A percentile compares a stretch with the other conserved stretches of the same genome.
Conservation (phyloP, 2,113 vertebrate genomes). For the Uropsilus gracilis region DNA sequence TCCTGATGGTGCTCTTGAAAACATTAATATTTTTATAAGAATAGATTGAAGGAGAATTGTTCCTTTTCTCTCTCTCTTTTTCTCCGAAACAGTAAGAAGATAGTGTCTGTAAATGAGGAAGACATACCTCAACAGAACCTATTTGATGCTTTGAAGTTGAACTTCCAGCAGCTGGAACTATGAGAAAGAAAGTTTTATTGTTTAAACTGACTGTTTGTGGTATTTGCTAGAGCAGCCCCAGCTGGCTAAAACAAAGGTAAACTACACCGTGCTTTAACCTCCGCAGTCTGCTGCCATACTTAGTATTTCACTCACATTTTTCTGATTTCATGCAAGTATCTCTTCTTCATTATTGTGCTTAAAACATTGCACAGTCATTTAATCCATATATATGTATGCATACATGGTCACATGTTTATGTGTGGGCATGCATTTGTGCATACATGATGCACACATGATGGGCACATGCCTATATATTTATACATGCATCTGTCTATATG, state of each 20-base stretch:
- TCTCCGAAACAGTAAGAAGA: neutral
- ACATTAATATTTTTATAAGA: neutral
- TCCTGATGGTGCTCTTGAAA: neutral
- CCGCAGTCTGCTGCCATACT: neutral
- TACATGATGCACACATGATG: no score
- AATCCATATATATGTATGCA: neutral
- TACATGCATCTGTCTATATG: no score
- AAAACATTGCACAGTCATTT: neutral
- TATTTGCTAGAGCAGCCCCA: neutral
- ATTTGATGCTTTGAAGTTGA: neutral
- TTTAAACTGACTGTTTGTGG: neutral
- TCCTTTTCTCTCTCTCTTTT: no score
- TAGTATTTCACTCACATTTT: neutral
- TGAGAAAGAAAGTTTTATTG: neutral
- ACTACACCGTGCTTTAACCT: neutral
- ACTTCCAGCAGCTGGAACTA: neutral
- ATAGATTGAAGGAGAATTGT: neutral
- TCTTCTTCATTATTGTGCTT: neutral
- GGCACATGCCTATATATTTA: no score
- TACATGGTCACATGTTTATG: no score
- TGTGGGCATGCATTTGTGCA: no score
- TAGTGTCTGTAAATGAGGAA: neutral
- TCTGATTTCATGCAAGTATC: neutral
- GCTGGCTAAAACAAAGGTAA: neutral
- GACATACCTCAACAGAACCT: neutral